These are phyloP conservation scores for Spea multiplicata DNA, from an alignment of 2,113 vertebrate species.

Conservation along the genomic window DNA sequence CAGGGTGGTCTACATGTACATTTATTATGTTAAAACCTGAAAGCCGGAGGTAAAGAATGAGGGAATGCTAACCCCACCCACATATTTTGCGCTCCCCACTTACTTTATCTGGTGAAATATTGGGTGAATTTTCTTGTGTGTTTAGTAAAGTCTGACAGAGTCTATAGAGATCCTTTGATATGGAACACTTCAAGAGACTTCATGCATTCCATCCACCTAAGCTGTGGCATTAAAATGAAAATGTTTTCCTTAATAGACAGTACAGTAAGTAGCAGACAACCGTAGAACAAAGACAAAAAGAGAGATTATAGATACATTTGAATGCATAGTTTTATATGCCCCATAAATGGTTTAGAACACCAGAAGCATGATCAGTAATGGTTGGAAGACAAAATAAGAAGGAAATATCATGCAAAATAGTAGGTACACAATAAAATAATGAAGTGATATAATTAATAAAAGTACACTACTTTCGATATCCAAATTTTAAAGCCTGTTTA, in stretches of 20 bases:
- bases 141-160: slow-evolving; percentile 53
- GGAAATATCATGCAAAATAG: too few relatives aligned
- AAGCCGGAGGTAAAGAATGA: slow-evolving; percentile 28
- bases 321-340: slow-evolving; percentile 3
- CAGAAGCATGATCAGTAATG: too few relatives aligned
- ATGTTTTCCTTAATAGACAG: slow-evolving; percentile 6
- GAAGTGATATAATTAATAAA: too few relatives aligned
- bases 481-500: too few relatives aligned
- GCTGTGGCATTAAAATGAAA: slow-evolving; percentile 26
- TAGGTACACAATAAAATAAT: too few relatives aligned
- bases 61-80: slow-evolving; percentile 53
- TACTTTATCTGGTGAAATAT: slow-evolving; percentile 54
- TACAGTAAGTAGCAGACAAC: not conserved
- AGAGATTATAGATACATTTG: slow-evolving; percentile 12
- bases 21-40: slow-evolving; percentile 24
- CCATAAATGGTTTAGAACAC: not conserved
- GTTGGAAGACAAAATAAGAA: too few relatives aligned
- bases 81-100: slow-evolving; percentile 60
- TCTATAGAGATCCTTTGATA: slow-evolving; percentile 46
- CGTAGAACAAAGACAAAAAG: slow-evolving; percentile 12
- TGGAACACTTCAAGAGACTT: slow-evolving; percentile 46
- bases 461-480: too few relatives aligned
- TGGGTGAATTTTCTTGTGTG: slow-evolving; percentile 52
- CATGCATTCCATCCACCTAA: slow-evolving; percentile 43
- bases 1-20: slow-evolving; percentile 34